Evolutionary conservation across 2,888 invertebrate genomes (phyloP).

Genomic region (Antitype chi): DNA sequence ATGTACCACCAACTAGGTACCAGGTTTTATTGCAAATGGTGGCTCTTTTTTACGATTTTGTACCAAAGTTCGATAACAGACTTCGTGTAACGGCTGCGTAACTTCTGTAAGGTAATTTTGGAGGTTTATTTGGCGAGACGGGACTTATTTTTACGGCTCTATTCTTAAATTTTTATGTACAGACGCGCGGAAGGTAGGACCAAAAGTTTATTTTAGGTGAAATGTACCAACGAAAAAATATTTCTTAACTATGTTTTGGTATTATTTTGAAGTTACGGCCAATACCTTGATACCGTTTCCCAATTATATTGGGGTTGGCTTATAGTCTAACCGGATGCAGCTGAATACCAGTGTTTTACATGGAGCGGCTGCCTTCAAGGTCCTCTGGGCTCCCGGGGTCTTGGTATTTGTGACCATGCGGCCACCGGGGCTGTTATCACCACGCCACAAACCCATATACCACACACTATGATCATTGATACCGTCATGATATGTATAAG

Average conservation of each 20-base stretch:
- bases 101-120: constrained; percentile 9
- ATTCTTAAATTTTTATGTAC: not conserved
- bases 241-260: not conserved
- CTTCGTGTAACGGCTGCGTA: constrained; percentile 26
- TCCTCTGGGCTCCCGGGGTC: no score
- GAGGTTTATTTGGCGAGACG: constrained; percentile 11
- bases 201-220: not conserved
- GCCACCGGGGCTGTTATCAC: no score
- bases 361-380: no score
- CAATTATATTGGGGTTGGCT: not conserved
- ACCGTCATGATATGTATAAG: no score
- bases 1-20: constrained; percentile 39
- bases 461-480: not conserved
- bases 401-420: no score
- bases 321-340: not conserved
- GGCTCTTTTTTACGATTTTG: constrained; percentile 50
- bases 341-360: not conserved
- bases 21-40: constrained; percentile 59
- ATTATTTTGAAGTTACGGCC: not conserved
- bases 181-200: constrained; percentile 13
- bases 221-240: not conserved
- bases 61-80: constrained; percentile 33
- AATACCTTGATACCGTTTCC: not conserved
- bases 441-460: no score
- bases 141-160: not conserved